Conservation (phyloP, 1,140 invertebrate genomes). For the Pomacea maculata region DNA sequence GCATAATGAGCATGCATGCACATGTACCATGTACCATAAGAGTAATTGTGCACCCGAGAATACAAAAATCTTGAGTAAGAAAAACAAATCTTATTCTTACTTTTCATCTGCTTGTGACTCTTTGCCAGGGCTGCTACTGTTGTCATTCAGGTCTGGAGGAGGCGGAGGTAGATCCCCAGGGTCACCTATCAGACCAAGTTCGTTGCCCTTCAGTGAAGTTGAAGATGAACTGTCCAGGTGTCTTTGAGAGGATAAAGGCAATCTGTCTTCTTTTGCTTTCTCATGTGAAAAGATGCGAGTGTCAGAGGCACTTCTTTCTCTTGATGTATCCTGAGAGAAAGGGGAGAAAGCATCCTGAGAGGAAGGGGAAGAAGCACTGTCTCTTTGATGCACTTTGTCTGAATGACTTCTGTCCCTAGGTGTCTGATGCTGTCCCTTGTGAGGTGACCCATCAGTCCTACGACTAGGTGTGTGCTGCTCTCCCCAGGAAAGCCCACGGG, state of each 20-base stretch:
- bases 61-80: background rate
- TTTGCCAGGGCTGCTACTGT: background rate
- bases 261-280: too few relatives aligned
- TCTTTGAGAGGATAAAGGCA: background rate
- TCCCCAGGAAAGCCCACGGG: background rate
- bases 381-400: background rate
- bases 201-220: conserved; percentile 5
- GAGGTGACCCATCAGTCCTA: background rate
- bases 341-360: background rate
- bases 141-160: conserved; percentile 34
- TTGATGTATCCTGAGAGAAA: background rate
- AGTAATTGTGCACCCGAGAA: background rate
- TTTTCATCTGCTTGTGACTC: conserved; percentile 9
- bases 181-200: conserved; percentile 8
- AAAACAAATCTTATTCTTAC: conserved; percentile 10
- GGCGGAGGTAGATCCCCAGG: conserved; percentile 44
- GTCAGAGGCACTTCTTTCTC: conserved; percentile 16
- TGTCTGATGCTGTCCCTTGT: background rate
- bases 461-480: background rate
- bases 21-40: too few relatives aligned
- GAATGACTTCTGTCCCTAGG: conserved; percentile 26
- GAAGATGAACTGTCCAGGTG: conserved; percentile 10
- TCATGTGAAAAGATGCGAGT: background rate
- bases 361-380: background rate
- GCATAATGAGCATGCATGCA: background rate